Conservation (phyloP, 2,113 vertebrate genomes). For the Mionectes macconnelli region DNA sequence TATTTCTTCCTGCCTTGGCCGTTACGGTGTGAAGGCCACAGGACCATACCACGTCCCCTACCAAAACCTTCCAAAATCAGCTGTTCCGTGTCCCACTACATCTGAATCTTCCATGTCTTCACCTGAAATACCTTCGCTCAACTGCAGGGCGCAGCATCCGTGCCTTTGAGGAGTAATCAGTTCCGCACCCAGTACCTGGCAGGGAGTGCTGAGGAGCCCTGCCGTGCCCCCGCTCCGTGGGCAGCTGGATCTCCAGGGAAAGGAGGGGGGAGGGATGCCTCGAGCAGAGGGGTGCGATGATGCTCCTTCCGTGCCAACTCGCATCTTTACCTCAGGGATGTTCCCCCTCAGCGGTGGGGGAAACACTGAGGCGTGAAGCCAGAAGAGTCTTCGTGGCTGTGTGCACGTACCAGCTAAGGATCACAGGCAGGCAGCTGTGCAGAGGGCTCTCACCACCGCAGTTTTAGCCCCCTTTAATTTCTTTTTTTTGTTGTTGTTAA, state of each 20-base stretch:
- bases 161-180: background rate
- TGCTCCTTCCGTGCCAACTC: background rate
- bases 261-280: background rate
- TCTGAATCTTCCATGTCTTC: background rate
- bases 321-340: accelerated
- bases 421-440: background rate
- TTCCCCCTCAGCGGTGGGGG: background rate
- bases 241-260: accelerated
- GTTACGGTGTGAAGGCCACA: accelerated
- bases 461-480: background rate
- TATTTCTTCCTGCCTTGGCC: background rate
- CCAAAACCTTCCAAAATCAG: accelerated
- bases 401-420: background rate
- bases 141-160: background rate
- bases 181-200: background rate
- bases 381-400: background rate
- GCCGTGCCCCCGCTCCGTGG: accelerated
- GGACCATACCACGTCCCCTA: accelerated
- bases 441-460: background rate
- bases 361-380: background rate
- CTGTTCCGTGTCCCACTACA: background rate
- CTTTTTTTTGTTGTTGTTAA: background rate
- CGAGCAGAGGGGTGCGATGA: accelerated
- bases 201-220: accelerated
- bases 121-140: background rate